Base-by-base conservation (phyloP, 1,140 invertebrate genomes). In the Aporrectodea caliginosa region DNA sequence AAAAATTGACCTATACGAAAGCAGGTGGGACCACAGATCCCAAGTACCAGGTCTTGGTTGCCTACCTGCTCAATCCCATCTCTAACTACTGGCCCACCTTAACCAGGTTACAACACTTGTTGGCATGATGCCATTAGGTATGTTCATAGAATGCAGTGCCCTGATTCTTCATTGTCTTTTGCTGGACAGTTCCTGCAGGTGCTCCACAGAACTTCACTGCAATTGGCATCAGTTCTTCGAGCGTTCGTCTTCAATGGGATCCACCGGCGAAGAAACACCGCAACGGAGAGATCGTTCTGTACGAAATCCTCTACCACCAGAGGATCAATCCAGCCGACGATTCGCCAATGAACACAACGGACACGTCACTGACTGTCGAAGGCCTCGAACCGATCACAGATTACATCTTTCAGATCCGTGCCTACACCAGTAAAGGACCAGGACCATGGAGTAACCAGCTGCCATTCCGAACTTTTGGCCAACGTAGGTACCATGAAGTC, bases 341-440 rank as follows among this genome's bases (percentile, higher is more conserved):
- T 6, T 91, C 27, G 1, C 35, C 27, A 2, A 43, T 58, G 33
- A 96, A 95, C 84, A 94, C 93, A 16, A 94, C 94, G 1, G 87
- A 90, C 31, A 93, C 92, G 0, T 93, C 93, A n/a, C 95, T 98
- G 0, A 96, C 98, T 83, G 94, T 92, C 12, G 93, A 94, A 83
- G n/a, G 43, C 16, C 89, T 99, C 30, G 96, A 98, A 86, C 96
- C 98, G 89, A 95, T 97, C 85, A 96, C 95, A 0, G 95, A 98
- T 86, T 99, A 99, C 87, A 92, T 94, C 31, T 97, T 98, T 84
- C 93, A 95, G 85, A 93, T 98, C 0, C 92, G 94, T 82, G 95
- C 96, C 0, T 94, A 94, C 84, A 99, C 96, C 0, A 92, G 91
- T 70, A 92, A 93, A 86, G 97, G 96, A 1, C 90, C 92, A 1